A percentile compares a stretch with the other conserved stretches of the same genome.
Conservation (phyloP, 2,888 invertebrate genomes). For the Lasioglossum marginatum region DNA sequence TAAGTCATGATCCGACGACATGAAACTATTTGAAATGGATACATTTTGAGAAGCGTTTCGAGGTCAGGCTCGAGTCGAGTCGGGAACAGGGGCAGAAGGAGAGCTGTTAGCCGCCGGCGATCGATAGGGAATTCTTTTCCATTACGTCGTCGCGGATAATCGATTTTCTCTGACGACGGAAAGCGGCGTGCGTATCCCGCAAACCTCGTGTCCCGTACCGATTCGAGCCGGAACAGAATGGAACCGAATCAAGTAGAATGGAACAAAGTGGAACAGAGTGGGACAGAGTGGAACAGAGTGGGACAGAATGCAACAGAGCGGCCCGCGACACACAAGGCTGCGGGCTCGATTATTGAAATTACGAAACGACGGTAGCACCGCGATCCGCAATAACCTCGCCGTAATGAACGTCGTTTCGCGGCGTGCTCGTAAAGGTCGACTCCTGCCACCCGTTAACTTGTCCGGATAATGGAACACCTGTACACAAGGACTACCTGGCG, state of each 20-base stretch:
- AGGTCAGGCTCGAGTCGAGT: not conserved
- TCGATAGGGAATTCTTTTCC: slow-evolving; percentile 65
- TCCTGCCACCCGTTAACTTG: slow-evolving; percentile 11
- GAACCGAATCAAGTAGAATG: not conserved
- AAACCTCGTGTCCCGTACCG: slow-evolving; percentile 8
- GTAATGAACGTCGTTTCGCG: slow-evolving; percentile 39
- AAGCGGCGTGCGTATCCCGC: slow-evolving; percentile 13
- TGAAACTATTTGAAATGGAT: not conserved
- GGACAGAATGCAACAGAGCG: not conserved
- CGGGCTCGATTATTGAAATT: slow-evolving; percentile 54
- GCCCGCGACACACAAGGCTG: slow-evolving; percentile 29
- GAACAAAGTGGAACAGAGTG: too few relatives aligned
- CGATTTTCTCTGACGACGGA: slow-evolving; percentile 55
- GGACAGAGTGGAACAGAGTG: too few relatives aligned
- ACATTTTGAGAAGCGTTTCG: not conserved
- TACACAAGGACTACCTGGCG: not conserved
- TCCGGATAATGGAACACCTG: slow-evolving; percentile 42
- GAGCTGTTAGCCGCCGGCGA: slow-evolving; percentile 30
- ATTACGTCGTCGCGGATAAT: slow-evolving; percentile 59
- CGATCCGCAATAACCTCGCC: slow-evolving; percentile 46
- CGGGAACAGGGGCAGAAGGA: not conserved
- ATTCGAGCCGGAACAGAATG: not conserved
- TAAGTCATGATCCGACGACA: too few relatives aligned
- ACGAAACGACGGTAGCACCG: slow-evolving; percentile 49
- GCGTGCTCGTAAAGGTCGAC: slow-evolving; percentile 25